Conservation (phyloP, 92 coral and sea anemone species). For the Bergia sp. region DNA sequence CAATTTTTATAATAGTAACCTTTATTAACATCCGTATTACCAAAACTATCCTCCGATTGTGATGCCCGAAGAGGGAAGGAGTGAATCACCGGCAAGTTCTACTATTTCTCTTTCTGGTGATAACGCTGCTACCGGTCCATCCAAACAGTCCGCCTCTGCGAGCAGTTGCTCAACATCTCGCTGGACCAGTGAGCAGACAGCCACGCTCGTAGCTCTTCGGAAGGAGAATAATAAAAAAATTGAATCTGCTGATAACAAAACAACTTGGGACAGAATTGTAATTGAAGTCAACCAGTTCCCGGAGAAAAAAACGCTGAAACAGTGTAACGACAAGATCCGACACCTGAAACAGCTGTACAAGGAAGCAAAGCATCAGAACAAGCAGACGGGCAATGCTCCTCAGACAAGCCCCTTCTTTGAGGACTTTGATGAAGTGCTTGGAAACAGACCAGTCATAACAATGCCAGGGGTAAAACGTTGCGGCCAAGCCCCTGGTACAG, state of each 20-base stretch:
- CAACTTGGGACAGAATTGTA: no score
- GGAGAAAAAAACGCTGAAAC: conserved; percentile 16
- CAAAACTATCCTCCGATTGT: no score
- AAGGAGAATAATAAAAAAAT: not conserved
- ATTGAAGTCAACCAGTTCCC: conserved; percentile 14
- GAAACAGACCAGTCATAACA: conserved; percentile 31
- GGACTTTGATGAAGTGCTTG: conserved; percentile 27
- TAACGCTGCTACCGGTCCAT: not conserved
- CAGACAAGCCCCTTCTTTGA: conserved; percentile 1
- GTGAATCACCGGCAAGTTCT: no score
- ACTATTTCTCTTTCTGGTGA: not conserved
- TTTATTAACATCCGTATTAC: no score
- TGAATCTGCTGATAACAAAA: not conserved
- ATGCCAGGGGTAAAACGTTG: conserved; percentile 42
- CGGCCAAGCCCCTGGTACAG: not conserved
- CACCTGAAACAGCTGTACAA: conserved; percentile 20
- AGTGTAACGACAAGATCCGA: conserved; percentile 7
- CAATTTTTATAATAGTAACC: not conserved
- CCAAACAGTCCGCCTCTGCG: not conserved
- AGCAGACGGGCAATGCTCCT: conserved; percentile 37
- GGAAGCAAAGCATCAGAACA: conserved; percentile 23
- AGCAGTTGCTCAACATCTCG: not conserved
- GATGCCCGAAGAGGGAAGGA: no score
- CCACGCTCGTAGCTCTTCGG: conserved; percentile 8
- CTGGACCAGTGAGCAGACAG: conserved; percentile 22